These are phyloP conservation scores for Thomomys bottae DNA, from an alignment of 2,113 vertebrate genomes.

Conservation along the genomic window DNA sequence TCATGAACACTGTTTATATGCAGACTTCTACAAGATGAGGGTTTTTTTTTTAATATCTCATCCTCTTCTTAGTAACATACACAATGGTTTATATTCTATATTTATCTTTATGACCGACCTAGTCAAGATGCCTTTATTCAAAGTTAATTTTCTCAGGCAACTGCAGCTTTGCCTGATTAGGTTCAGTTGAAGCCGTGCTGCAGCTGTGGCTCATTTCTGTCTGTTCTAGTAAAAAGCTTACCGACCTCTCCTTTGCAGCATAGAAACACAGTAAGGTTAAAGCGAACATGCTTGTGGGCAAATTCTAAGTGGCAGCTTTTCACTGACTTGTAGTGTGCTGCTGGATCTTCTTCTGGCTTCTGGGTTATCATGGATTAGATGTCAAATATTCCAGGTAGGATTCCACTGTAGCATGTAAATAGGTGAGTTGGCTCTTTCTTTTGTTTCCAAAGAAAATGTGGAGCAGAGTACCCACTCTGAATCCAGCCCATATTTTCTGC, in stretches of 20 bases:
- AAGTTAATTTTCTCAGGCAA: constrained; percentile 25
- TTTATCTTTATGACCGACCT: constrained; percentile 24
- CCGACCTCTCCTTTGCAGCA: not conserved
- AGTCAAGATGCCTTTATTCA: constrained; percentile 24
- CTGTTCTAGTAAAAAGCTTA: constrained; percentile 28
- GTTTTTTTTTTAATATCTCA: too few relatives aligned
- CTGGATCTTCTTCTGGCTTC: not conserved
- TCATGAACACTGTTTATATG: not conserved
- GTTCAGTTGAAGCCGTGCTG: not conserved
- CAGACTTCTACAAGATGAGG: not conserved
- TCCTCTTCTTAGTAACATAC: too few relatives aligned
- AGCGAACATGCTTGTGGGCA: not conserved
- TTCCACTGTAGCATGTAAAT: too few relatives aligned
- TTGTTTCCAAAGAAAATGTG: constrained; percentile 6
- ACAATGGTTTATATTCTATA: not conserved
- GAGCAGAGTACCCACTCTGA: not conserved
- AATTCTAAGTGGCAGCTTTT: constrained; percentile 40
- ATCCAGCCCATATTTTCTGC: constrained; percentile 2
- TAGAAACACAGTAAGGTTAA: constrained; percentile 13
- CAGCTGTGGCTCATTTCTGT: constrained; percentile 35
- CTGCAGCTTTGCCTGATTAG: constrained; percentile 40
- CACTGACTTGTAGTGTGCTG: not conserved
- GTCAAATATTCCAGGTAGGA: not conserved
- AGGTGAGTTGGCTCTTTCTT: not conserved
- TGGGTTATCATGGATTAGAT: constrained; percentile 20